phyloP scores from a whole-genome alignment of 2,888 invertebrate species.

The Tachina lurida region DNA sequence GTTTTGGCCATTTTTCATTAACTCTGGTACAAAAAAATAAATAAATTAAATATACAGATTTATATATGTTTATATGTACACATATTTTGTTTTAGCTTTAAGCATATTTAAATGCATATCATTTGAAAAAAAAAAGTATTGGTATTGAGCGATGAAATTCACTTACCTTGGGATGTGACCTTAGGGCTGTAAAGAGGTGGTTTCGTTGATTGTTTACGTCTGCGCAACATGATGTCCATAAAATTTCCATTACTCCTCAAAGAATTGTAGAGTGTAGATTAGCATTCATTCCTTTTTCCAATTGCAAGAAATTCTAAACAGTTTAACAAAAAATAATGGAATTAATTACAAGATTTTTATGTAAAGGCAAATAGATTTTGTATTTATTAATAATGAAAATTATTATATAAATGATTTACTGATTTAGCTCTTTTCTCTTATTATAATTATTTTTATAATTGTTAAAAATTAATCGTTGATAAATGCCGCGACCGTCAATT shows the following conservation, averaged over 20 bases:
- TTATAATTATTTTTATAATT: not conserved
- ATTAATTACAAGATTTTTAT: too few species aligned
- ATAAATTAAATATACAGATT: too few species aligned
- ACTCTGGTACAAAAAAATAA: conserved; percentile 3
- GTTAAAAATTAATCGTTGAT: conserved; percentile 13
- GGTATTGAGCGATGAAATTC: conserved; percentile 55
- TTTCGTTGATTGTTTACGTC: conserved; percentile 80
- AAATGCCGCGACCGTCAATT: conserved; percentile 37
- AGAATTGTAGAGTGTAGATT: not conserved
- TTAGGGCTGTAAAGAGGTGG: conserved; percentile 76
- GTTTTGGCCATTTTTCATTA: conserved; percentile 64
- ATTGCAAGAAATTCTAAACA: not conserved
- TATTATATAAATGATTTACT: not conserved
- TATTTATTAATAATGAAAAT: not conserved
- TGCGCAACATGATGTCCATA: conserved; percentile 75
- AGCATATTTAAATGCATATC: conserved; percentile 20
- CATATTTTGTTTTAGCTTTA: conserved; percentile 19
- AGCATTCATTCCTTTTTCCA: not conserved
- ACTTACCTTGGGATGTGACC: conserved; percentile 66
- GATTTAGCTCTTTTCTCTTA: not conserved
- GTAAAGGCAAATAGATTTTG: not conserved
- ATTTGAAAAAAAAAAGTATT: conserved; percentile 43
- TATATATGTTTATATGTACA: not conserved
- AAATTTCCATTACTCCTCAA: conserved; percentile 72
- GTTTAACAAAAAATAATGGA: too few species aligned